These are phyloP conservation scores for Mico argentatus DNA, from an alignment of 2,797 vertebrate species.

Conservation along the genomic window DNA sequence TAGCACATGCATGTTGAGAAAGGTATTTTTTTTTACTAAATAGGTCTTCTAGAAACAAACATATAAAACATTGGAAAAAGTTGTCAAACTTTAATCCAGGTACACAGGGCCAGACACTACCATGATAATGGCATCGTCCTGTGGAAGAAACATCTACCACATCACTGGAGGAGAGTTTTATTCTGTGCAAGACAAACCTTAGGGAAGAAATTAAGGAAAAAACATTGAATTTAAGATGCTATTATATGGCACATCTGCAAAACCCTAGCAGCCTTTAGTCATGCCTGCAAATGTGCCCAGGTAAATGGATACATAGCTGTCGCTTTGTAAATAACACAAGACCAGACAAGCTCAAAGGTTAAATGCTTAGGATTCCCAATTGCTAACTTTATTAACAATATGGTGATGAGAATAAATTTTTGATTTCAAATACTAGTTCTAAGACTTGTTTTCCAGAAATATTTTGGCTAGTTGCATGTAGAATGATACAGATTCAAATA, in stretches of 20 bases:
- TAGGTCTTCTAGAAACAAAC: not conserved
- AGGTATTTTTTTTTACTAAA: not conserved
- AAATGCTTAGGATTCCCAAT: not conserved
- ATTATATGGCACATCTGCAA: not conserved
- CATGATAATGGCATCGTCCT: not conserved
- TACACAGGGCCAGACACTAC: rapidly evolving
- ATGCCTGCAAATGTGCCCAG: slow-evolving; percentile 3
- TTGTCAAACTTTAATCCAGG: not conserved
- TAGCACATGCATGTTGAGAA: not conserved
- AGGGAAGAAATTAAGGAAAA: not conserved
- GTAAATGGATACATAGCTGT: not conserved
- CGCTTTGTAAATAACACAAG: not conserved
- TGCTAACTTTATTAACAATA: not conserved
- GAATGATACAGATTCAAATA: not conserved
- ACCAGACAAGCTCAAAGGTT: not conserved
- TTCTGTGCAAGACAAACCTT: not conserved
- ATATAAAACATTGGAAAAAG: not conserved
- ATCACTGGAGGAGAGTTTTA: not conserved
- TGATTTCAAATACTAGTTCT: not conserved
- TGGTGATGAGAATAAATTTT: not conserved
- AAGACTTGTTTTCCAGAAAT: not conserved
- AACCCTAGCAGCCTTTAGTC: not conserved
- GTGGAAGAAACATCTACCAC: not conserved
- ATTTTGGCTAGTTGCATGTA: not conserved
- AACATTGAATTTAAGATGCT: not conserved